phyloP scores from a whole-genome alignment of 2,113 vertebrate species.

The Gymnorhina tibicen region DNA sequence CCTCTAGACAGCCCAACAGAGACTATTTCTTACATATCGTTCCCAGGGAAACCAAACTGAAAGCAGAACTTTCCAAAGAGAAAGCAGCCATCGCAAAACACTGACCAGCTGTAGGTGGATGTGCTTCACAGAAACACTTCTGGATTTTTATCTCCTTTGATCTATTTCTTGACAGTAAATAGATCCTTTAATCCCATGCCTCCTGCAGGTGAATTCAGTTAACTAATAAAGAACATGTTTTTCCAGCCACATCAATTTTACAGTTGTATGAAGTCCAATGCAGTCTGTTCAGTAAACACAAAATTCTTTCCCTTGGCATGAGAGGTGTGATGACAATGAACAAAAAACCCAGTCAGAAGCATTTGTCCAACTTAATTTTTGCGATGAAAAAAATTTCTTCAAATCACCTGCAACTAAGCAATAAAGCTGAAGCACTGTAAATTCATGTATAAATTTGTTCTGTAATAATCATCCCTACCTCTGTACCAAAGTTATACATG shows the following conservation, averaged over 20 bases:
- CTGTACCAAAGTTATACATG: background rate
- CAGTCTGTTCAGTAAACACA: background rate
- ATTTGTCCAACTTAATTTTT: background rate
- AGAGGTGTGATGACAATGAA: background rate
- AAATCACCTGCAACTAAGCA: background rate
- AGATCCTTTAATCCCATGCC: background rate
- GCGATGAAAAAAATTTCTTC: background rate
- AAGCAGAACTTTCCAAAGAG: constrained; percentile 47
- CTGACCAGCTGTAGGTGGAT: constrained; percentile 11
- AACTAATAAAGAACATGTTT: background rate
- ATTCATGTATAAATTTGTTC: background rate
- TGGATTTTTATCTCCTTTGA: background rate
- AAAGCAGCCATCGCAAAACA: background rate
- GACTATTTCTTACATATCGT: constrained; percentile 1
- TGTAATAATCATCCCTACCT: background rate
- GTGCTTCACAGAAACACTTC: background rate
- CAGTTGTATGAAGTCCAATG: background rate
- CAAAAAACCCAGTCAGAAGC: background rate
- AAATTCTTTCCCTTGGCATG: background rate
- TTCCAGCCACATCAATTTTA: background rate
- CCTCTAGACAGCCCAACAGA: constrained; percentile 12
- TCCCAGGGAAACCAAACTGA: constrained; percentile 46
- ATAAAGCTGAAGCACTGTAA: background rate
- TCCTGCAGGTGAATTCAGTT: background rate
- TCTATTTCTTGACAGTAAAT: background rate